Evolutionary conservation across 2,888 invertebrate species (phyloP), one percentile per base, ranked within the genome.

Genomic region (Latrodectus hesperus): DNA sequence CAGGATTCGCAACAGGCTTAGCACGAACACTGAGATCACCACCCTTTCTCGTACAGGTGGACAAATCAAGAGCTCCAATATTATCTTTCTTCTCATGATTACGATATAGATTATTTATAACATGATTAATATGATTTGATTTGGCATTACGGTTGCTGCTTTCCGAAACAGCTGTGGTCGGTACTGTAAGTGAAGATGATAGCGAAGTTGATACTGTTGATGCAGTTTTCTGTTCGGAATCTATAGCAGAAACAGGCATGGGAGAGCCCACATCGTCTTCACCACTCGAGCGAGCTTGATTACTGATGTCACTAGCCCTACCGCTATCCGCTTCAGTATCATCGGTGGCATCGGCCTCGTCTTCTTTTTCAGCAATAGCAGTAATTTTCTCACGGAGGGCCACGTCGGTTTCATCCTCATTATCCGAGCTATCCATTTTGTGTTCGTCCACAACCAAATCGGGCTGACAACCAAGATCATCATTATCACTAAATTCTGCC

Each of bases 231-330:
- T 65, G 14, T 12, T 26, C 53, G 6, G 84, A 16, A 0, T 64
- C 78, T 2, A 76, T n/a, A 1, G 70, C 26, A 1, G 68, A n/a
- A 12, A 72, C 53, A 9, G 77, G 38, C 72, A 65, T 65, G 17
- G 89, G 89, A n/a, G 89, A 89, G 1, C 89, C 82, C 5, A 86
- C 67, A 52, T 89, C 89, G 38, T 89, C 89, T n/a, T 85, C 84
- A 60, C 87, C 73, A 64, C 82, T 83, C 49, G 81, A 89, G 1
- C 88, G 67, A 26, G 89, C 84, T 11, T 83, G 89, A 22, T 84
- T 88, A 38, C 88, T 84, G 17, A 89, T 78, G 49, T 89, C 89
- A 67, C 88, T 89, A 14, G 85, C 89, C 16, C 88, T 22, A 14
- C 88, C 88, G 38, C 89, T 88, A 64, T 88, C 89, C 1, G 83